These are phyloP conservation scores for Drosophila leonis DNA, from an alignment of 2,888 invertebrate genomes.

Conservation along the genomic window DNA sequence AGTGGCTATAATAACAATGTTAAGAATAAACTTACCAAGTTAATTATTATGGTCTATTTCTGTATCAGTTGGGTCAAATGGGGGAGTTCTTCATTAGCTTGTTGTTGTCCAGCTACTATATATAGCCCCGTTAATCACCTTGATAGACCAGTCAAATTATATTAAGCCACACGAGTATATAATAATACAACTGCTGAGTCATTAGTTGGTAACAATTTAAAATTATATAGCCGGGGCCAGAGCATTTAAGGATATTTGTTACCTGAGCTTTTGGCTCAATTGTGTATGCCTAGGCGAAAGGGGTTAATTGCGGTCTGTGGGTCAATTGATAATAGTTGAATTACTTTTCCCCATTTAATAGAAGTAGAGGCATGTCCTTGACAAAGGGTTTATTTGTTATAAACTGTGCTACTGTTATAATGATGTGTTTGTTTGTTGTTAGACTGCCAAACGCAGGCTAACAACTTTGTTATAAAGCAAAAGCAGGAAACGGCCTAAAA, in stretches of 20 bases:
- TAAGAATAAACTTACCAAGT: background rate
- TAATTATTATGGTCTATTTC: constrained; percentile 26
- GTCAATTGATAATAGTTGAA: constrained; percentile 6
- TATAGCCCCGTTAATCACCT: constrained; percentile 7
- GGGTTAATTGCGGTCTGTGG: constrained; percentile 16
- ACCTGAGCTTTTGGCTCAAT: background rate
- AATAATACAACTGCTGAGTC: constrained; percentile 21
- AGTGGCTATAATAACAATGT: background rate
- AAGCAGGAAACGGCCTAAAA: constrained; percentile 57
- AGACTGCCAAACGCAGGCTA: constrained; percentile 74
- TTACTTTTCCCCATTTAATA: constrained; percentile 1
- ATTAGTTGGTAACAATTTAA: constrained; percentile 35
- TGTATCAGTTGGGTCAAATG: constrained; percentile 15
- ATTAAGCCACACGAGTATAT: constrained; percentile 13
- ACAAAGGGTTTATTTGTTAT: constrained; percentile 26
- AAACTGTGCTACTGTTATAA: constrained; percentile 18
- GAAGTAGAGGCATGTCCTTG: constrained; percentile 1
- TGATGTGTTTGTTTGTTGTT: constrained; percentile 17
- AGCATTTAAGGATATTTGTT: constrained; percentile 12
- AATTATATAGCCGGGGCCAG: constrained; percentile 23
- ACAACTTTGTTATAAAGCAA: constrained; percentile 70
- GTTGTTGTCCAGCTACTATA: constrained; percentile 17
- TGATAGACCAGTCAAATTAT: constrained; percentile 12
- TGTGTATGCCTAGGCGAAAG: background rate
- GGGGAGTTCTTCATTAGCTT: background rate